A percentile compares a stretch with the other conserved stretches of the same genome.
Conservation (phyloP, 2,113 vertebrate species). For the Microcebus murinus region DNA sequence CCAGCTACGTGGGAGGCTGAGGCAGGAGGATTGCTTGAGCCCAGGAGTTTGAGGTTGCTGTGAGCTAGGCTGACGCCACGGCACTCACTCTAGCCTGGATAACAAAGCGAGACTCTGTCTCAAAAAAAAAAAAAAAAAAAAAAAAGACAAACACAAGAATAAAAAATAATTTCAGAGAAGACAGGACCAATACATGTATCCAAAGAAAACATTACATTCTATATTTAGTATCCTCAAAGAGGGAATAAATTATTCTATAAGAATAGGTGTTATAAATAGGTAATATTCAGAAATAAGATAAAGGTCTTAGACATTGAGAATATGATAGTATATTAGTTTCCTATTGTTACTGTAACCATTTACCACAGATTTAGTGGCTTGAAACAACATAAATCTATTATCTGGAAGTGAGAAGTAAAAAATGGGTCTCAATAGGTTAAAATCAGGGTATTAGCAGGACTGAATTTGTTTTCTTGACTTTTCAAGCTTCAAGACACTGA, state of each 20-base stretch:
- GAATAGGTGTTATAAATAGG: not conserved
- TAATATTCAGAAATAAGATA: not conserved
- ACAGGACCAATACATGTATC: not conserved
- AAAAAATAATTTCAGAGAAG: conserved; percentile 33
- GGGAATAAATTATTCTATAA: conserved; percentile 5
- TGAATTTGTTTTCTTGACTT: not conserved
- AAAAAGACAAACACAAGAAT: not conserved
- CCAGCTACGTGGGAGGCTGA: too few relatives aligned
- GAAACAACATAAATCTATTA: not conserved
- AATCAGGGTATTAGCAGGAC: not conserved
- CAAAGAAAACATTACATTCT: not conserved
- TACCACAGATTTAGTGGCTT: not conserved
- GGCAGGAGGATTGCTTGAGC: too few relatives aligned
- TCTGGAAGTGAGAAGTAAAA: not conserved
- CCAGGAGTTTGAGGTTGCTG: too few relatives aligned
- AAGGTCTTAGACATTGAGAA: conserved; percentile 1
- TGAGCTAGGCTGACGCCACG: too few relatives aligned
- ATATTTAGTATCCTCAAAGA: not conserved
- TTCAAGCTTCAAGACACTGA: not conserved
- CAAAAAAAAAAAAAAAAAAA: too few relatives aligned
- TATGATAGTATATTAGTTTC: not conserved
- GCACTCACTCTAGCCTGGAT: too few relatives aligned
- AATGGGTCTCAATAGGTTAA: not conserved
- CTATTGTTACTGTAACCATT: not conserved
- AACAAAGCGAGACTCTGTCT: too few relatives aligned